Conservation (phyloP, 1,140 invertebrate species). For the Papilio dardanus region DNA sequence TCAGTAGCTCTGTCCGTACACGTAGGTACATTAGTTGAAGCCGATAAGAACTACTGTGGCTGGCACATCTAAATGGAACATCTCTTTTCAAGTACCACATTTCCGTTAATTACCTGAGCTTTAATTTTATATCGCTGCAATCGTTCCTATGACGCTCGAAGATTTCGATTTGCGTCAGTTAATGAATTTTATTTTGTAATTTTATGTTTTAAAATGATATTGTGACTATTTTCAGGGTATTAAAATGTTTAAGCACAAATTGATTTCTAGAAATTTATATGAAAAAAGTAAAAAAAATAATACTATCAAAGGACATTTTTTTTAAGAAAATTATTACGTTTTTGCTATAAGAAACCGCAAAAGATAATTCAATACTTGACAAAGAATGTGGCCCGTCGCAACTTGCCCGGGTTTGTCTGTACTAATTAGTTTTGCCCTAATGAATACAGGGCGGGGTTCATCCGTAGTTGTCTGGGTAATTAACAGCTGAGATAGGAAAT, state of each 20-base stretch:
- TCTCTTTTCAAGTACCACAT: conserved; percentile 33
- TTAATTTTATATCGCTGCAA: conserved; percentile 14
- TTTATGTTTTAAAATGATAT: background rate
- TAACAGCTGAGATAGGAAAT: conserved; percentile 80
- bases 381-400: conserved; percentile 57
- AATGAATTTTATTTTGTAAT: background rate
- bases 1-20: conserved; percentile 7
- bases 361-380: conserved; percentile 61
- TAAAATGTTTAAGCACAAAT: too few relatives aligned
- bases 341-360: conserved; percentile 41
- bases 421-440: conserved; percentile 76
- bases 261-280: background rate
- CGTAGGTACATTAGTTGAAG: conserved; percentile 20
- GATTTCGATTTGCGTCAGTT: background rate
- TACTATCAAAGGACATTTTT: background rate
- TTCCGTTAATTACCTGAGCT: conserved; percentile 30
- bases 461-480: conserved; percentile 77
- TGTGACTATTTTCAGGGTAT: background rate
- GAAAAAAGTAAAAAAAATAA: background rate
- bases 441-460: conserved; percentile 76
- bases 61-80: conserved; percentile 34
- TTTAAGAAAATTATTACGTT: conserved; percentile 9
- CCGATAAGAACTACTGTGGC: conserved; percentile 28
- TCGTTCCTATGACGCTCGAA: conserved; percentile 1
- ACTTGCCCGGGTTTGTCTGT: conserved; percentile 65